Percentiles rank a stretch among this genome's conserved stretches.
Evolutionary conservation across 2,797 vertebrate species (phyloP).

Genomic region (Poecile montanus): DNA sequence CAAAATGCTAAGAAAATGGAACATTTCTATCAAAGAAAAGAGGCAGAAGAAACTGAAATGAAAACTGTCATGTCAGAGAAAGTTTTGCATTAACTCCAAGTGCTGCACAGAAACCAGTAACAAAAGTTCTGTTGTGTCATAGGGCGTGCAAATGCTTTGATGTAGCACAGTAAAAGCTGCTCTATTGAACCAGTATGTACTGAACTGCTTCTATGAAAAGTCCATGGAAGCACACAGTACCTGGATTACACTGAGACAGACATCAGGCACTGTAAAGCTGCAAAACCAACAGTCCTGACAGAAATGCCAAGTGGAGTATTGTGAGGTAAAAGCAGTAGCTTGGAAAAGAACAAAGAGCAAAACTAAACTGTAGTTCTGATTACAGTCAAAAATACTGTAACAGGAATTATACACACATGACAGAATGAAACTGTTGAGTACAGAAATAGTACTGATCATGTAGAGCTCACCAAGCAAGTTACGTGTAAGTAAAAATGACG

Average conservation of each 20-base stretch:
- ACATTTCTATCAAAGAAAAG: neutral
- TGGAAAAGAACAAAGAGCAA: neutral
- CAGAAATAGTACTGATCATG: neutral
- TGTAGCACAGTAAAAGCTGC: neutral
- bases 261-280: neutral
- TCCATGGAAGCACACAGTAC: neutral
- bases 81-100: neutral
- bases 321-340: neutral
- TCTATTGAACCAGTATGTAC: neutral
- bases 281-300: accelerated
- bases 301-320: neutral
- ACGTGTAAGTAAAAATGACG: neutral
- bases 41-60: neutral
- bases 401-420: neutral
- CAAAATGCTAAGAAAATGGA: neutral
- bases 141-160: neutral
- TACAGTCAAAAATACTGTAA: neutral
- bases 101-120: neutral
- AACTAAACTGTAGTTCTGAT: neutral
- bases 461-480: neutral
- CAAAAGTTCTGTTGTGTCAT: neutral
- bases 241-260: neutral
- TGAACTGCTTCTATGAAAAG: neutral
- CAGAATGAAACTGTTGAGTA: neutral
- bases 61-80: neutral